Conservation (phyloP, 2,113 vertebrate genomes). For the Gymnobelideus leadbeateri region DNA sequence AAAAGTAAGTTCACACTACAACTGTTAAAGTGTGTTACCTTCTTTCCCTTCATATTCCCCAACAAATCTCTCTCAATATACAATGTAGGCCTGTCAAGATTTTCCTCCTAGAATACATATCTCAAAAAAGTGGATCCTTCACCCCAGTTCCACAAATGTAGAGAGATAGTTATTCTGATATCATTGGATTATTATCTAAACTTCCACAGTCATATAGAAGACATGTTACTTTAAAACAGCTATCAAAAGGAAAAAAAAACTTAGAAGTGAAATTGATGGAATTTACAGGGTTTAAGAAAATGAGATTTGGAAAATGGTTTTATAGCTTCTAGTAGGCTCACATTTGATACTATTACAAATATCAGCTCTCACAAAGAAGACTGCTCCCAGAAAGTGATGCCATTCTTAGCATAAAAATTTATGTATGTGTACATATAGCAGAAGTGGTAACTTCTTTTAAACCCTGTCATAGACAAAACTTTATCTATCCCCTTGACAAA, state of each 20-base stretch:
- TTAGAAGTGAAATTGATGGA: slow-evolving; percentile 5
- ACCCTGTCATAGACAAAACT: neutral
- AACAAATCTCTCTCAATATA: neutral
- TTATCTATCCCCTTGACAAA: neutral
- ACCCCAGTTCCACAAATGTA: slow-evolving; percentile 1
- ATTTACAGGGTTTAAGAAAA: slow-evolving; percentile 20
- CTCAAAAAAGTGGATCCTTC: neutral
- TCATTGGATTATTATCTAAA: neutral
- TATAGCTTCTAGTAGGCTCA: slow-evolving; percentile 6
- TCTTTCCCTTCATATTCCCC: neutral
- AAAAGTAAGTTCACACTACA: neutral
- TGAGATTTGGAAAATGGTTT: neutral
- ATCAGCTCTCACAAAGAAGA: neutral
- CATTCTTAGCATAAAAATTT: neutral
- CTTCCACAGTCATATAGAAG: neutral
- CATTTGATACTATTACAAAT: neutral
- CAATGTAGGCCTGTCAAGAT: neutral
- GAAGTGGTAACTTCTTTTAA: slow-evolving; percentile 12
- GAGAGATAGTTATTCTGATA: neutral
- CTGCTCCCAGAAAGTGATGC: neutral
- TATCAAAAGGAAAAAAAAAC: neutral
- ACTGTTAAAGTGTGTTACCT: neutral
- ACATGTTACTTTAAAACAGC: neutral
- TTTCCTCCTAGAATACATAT: neutral
- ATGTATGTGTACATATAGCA: neutral